Percentiles rank a stretch among this genome's conserved stretches.
These are phyloP conservation scores for Apis laboriosa DNA, from an alignment of 1,140 invertebrate species.

Conservation along the genomic window DNA sequence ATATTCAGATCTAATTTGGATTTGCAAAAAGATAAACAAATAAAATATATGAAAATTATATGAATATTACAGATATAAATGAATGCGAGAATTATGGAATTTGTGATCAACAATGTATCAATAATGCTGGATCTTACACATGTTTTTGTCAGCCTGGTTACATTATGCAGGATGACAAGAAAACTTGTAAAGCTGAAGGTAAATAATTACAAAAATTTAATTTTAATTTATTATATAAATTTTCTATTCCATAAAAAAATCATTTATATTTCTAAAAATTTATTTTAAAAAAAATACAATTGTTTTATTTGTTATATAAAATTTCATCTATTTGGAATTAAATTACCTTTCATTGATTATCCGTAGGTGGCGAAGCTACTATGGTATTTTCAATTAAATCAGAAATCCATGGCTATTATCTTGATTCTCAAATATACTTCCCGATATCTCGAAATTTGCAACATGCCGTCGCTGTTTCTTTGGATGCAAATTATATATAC, in stretches of 20 bases:
- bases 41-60: too few species aligned
- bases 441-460: constrained; percentile 79
- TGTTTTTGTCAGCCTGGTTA: constrained; percentile 92
- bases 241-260: too few species aligned
- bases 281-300: too few species aligned
- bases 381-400: constrained; percentile 84
- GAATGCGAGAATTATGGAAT: constrained; percentile 89
- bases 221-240: background rate
- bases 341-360: background rate
- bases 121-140: constrained; percentile 87
- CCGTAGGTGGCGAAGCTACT: constrained; percentile 83
- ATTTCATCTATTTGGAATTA: too few species aligned
- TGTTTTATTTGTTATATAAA: too few species aligned
- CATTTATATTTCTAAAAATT: too few species aligned
- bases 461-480: constrained; percentile 86
- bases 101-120: constrained; percentile 93
- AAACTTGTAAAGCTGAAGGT: constrained; percentile 86
- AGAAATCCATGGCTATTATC: constrained; percentile 80
- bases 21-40: background rate
- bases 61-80: constrained; percentile 85
- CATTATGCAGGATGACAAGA: constrained; percentile 83
- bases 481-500: constrained; percentile 86
- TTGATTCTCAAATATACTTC: constrained; percentile 79
- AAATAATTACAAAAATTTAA: constrained; percentile 17
- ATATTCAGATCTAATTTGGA: background rate